These are phyloP conservation scores for Pagrus major DNA, from an alignment of 2,113 vertebrate genomes.

Conservation along the genomic window DNA sequence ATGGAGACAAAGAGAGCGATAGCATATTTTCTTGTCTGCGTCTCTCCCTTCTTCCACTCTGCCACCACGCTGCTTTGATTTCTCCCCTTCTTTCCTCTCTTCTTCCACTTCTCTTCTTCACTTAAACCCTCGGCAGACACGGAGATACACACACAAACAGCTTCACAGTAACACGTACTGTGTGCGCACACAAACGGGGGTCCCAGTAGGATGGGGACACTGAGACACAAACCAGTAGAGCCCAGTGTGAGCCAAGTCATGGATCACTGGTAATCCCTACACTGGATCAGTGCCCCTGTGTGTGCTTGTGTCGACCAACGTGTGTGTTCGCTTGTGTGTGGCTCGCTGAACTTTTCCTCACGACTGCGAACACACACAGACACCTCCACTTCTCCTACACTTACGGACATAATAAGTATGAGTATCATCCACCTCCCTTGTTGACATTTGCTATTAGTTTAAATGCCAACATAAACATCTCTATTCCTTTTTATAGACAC, in stretches of 20 bases:
- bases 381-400: not conserved
- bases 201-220: conserved; percentile 56
- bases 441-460: conserved; percentile 69
- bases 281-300: conserved; percentile 54
- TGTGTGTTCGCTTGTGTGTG: conserved; percentile 34
- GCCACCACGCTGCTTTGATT: conserved; percentile 54
- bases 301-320: conserved; percentile 36
- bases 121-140: conserved; percentile 14
- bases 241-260: conserved; percentile 62
- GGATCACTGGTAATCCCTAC: conserved; percentile 61
- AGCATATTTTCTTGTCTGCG: conserved; percentile 39
- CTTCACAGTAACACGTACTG: conserved; percentile 29
- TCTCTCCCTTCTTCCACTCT: conserved; percentile 28
- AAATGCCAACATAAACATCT: conserved; percentile 70
- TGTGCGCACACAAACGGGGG: conserved; percentile 18
- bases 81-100: conserved; percentile 18
- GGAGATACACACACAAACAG: conserved; percentile 11
- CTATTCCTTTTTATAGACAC: conserved; percentile 56
- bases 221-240: conserved; percentile 61
- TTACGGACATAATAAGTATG: conserved; percentile 28
- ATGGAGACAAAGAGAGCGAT: conserved; percentile 47
- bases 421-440: conserved; percentile 49
- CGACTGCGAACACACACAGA: conserved; percentile 17
- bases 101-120: conserved; percentile 20
- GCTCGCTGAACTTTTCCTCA: conserved; percentile 39